Conservation (phyloP, 1,140 invertebrate genomes). For the Euura saliciscinereae region DNA sequence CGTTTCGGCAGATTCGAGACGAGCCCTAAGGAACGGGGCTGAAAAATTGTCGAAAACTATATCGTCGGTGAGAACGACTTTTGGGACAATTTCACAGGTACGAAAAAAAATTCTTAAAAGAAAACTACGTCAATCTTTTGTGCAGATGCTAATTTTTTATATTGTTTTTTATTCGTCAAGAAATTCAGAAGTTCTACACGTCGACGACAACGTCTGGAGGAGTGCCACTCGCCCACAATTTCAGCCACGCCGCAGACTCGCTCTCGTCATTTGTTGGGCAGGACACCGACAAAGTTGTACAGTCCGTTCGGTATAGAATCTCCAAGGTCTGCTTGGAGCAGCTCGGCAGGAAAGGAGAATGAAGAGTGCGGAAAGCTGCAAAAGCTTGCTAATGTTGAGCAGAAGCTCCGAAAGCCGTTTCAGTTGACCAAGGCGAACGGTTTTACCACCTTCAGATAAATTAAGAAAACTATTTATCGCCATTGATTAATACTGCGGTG, state of each 20-base stretch:
- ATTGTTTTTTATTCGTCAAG: constrained; percentile 35
- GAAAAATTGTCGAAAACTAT: constrained; percentile 66
- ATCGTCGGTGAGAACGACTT: constrained; percentile 61
- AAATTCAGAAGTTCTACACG: constrained; percentile 65
- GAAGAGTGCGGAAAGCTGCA: constrained; percentile 26
- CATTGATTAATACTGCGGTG: too few relatives aligned
- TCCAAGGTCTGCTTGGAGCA: constrained; percentile 51
- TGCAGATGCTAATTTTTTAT: too few relatives aligned
- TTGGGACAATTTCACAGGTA: constrained; percentile 67
- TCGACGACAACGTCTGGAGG: constrained; percentile 63
- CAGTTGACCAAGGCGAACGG: constrained; percentile 43
- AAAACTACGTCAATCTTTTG: neutral
- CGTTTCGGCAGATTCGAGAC: constrained; percentile 56
- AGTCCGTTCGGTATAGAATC: constrained; percentile 70
- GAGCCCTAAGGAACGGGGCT: constrained; percentile 58
- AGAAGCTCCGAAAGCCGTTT: constrained; percentile 37
- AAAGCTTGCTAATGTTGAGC: constrained; percentile 18
- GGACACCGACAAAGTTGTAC: constrained; percentile 69
- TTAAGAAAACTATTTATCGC: neutral
- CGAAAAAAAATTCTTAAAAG: constrained; percentile 18
- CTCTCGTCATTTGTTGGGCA: constrained; percentile 61
- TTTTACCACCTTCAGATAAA: constrained; percentile 48
- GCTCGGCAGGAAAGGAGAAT: constrained; percentile 40
- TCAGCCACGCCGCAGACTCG: constrained; percentile 59
- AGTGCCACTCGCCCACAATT: constrained; percentile 61